phyloP scores from a whole-genome alignment of 1,140 invertebrate genomes.

The Apis mellifera region DNA sequence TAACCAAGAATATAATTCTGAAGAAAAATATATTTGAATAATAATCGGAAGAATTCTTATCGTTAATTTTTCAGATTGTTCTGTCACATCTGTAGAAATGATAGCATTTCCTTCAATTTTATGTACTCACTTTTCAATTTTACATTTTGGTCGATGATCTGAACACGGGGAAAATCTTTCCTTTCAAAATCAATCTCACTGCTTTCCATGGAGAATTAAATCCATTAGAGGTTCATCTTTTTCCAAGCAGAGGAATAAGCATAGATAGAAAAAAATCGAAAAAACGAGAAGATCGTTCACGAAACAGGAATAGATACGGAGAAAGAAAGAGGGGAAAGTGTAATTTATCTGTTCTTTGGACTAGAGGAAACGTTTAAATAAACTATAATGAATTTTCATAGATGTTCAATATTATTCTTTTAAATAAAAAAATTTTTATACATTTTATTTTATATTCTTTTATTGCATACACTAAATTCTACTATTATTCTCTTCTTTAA shows the following conservation, averaged over 20 bases:
- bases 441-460: too few species aligned
- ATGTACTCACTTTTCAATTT: constrained; percentile 60
- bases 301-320: background rate
- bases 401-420: background rate
- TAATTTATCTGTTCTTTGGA: constrained; percentile 2
- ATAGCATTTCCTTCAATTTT: constrained; percentile 55
- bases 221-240: constrained; percentile 59
- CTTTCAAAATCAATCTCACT: constrained; percentile 55
- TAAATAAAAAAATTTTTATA: background rate
- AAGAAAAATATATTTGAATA: background rate
- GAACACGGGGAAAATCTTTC: constrained; percentile 45
- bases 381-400: background rate
- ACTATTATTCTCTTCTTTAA: too few species aligned
- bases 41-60: constrained; percentile 15
- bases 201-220: constrained; percentile 56
- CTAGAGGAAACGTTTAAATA: background rate
- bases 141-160: background rate
- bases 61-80: constrained; percentile 33
- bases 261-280: constrained; percentile 10
- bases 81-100: background rate
- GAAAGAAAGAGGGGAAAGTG: background rate
- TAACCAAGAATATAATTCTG: too few species aligned
- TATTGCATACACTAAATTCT: too few species aligned
- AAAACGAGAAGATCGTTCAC: background rate
- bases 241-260: constrained; percentile 23